phyloP scores from a whole-genome alignment of 2,797 vertebrate genomes.

The Tenualosa thibaudeaui region DNA sequence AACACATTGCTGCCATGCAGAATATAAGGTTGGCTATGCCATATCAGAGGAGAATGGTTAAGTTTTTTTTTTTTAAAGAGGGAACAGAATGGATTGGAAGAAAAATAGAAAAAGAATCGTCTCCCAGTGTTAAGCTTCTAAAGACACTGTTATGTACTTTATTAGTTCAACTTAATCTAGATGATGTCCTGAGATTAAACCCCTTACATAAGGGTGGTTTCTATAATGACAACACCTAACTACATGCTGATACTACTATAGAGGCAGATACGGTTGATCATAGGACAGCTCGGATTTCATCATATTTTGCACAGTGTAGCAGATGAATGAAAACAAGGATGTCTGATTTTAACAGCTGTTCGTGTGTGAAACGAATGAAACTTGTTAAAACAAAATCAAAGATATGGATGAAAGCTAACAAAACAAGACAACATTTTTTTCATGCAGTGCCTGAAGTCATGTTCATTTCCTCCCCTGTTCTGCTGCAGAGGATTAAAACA shows the following conservation, averaged over 20 bases:
- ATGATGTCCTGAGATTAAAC: neutral
- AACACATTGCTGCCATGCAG: neutral
- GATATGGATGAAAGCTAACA: neutral
- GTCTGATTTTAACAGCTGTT: neutral
- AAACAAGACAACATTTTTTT: neutral
- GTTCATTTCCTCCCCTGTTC: neutral
- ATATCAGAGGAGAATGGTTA: neutral
- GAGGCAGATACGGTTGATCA: neutral
- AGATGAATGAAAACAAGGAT: neutral
- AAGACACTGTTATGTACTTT: neutral
- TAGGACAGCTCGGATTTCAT: neutral
- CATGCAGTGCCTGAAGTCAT: neutral
- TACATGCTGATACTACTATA: neutral
- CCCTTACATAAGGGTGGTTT: neutral
- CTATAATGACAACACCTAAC: neutral
- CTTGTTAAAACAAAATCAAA: slow-evolving; percentile 14
- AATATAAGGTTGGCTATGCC: neutral
- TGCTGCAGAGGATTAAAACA: slow-evolving; percentile 11
- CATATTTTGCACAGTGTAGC: neutral
- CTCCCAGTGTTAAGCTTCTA: neutral
- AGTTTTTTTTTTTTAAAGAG: neutral
- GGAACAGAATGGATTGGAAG: neutral
- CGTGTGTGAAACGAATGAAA: neutral
- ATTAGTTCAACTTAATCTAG: neutral
- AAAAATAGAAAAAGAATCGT: neutral